Percentiles rank a stretch among this genome's conserved stretches.
phyloP scores from a whole-genome alignment of 2,797 vertebrate genomes.

The Oreochromis mossambicus region DNA sequence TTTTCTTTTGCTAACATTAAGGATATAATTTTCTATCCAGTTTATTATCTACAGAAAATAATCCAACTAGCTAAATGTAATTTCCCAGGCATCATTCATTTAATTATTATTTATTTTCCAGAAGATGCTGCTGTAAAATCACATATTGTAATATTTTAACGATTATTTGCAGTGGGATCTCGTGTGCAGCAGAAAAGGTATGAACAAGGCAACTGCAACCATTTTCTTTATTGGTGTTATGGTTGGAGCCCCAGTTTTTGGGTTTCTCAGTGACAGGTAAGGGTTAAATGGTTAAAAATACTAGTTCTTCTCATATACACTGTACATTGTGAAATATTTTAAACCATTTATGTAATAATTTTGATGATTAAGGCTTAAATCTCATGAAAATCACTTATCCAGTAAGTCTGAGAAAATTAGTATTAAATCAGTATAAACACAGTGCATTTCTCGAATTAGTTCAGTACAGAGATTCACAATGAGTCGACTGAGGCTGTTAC shows the following conservation, averaged over 20 bases:
- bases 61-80: neutral
- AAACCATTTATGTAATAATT: neutral
- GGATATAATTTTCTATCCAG: neutral
- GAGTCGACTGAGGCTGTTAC: neutral
- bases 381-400: neutral
- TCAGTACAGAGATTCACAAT: neutral
- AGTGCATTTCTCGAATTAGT: neutral
- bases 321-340: neutral
- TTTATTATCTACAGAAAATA: neutral
- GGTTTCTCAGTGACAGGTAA: slow-evolving; percentile 77
- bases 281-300: neutral
- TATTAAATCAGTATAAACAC: neutral
- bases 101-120: neutral
- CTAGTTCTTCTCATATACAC: neutral
- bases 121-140: neutral
- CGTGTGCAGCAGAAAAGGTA: slow-evolving; percentile 70
- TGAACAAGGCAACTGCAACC: slow-evolving; percentile 73
- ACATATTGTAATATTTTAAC: neutral
- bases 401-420: neutral
- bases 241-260: slow-evolving; percentile 72
- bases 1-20: neutral
- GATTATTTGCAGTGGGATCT: slow-evolving; percentile 72
- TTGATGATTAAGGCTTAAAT: neutral
- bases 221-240: slow-evolving; percentile 78
- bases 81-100: neutral